These are phyloP conservation scores for Orycteropus afer DNA, from an alignment of 2,113 vertebrate genomes.

Conservation along the genomic window DNA sequence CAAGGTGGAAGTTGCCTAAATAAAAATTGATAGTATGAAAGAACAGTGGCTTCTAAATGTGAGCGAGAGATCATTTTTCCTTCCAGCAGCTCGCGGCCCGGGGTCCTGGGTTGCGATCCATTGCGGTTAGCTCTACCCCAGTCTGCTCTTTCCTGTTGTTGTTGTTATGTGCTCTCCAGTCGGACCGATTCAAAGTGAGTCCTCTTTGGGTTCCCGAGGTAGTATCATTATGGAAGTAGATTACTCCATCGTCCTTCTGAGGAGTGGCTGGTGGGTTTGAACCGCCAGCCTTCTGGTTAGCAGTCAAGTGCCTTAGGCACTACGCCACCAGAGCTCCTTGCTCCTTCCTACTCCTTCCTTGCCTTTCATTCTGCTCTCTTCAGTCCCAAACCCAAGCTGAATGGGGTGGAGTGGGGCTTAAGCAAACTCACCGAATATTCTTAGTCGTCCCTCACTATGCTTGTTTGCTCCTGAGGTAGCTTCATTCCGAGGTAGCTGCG, in stretches of 20 bases:
- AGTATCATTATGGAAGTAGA: no score
- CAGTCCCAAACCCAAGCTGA: not conserved
- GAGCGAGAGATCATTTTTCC: not conserved
- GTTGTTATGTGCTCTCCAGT: no score
- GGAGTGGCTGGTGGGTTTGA: no score
- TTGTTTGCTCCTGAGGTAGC: not conserved
- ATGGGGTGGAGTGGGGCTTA: not conserved
- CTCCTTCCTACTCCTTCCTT: not conserved
- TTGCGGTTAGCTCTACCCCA: not conserved
- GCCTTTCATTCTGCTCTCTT: not conserved
- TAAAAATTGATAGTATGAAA: not conserved
- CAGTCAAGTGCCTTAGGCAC: no score
- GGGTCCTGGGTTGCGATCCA: accelerated
- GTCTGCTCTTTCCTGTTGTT: not conserved
- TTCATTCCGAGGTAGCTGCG: not conserved
- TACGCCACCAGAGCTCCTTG: no score
- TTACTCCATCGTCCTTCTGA: no score
- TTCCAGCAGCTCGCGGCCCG: accelerated
- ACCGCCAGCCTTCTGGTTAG: no score
- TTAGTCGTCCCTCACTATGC: not conserved
- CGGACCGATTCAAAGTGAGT: no score
- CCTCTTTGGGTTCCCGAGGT: no score
- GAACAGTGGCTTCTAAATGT: no score
- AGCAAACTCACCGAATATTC: not conserved
- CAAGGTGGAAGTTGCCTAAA: not conserved